Evolutionary conservation across 2,113 vertebrate species (phyloP), one percentile per base, ranked within the genome.

Genomic region (Dolichallabes microphthalmus): DNA sequence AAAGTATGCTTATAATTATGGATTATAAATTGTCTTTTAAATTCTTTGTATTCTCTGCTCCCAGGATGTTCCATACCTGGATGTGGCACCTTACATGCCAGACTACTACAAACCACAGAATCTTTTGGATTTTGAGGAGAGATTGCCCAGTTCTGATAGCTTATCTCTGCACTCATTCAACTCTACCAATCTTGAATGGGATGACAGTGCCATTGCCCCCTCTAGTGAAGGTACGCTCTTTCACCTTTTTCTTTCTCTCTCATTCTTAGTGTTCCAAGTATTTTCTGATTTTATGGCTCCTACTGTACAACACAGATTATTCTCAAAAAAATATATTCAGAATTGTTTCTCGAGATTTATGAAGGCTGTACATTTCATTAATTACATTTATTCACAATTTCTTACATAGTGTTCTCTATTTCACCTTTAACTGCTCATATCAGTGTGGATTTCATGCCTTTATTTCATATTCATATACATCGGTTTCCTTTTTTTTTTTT

Each of bases 141-240:
- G 97, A 60, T 94, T 99, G 19, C 98, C 97, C 87, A 97, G 96
- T 92, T 98, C 97, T 0, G 98, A 99, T 94, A 99, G 98, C 92
- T 91, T 99, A 39, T 99, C 98, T 4, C 94, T 99, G 87, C 97
- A 98, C 93, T 99, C 98, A 84, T 98, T 98, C 94, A 99, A 96
- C 85, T 99, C 98, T 90, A 98, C 97, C 89, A 99, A 99, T 94
- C 93, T 99, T 89, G 98, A 99, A 80, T 99, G 98, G 98, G 98
- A 99, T 0, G 98, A 99, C 94, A 98, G 97, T 0, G 98, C 97
- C 58, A 99, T 99, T 0, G 98, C 98, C 27, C 98, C 98, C 0
- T 99, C 98, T 53, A 99, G 98, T n/a, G 98, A 99, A 94, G 98
- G 98, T 99, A 90, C 90, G 94, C 14, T 60, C 39, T 69, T 74